phyloP scores from a whole-genome alignment of 2,888 invertebrate species.

The Mantis religiosa region DNA sequence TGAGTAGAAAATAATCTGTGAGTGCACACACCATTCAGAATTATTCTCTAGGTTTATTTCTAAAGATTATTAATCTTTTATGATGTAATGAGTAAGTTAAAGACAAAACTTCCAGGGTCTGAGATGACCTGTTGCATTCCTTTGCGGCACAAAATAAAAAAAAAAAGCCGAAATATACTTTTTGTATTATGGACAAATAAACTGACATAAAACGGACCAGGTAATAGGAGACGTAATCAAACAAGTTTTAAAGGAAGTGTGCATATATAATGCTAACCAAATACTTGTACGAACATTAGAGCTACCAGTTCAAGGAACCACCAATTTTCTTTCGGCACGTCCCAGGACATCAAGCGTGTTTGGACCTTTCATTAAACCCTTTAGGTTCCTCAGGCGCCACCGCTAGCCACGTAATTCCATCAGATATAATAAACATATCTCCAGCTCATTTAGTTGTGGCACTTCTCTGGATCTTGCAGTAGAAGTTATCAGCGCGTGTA shows the following conservation, averaged over 20 bases:
- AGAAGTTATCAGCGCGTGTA: not conserved
- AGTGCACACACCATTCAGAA: no score
- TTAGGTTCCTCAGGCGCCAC: not conserved
- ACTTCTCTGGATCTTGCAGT: not conserved
- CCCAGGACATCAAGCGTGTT: not conserved
- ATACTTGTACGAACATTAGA: not conserved
- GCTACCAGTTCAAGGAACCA: not conserved
- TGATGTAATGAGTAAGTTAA: no score
- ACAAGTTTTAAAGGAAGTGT: not conserved
- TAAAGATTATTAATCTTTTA: no score
- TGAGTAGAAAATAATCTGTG: no score
- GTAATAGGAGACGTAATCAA: not conserved
- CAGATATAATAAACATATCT: not conserved
- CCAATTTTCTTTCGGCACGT: not conserved
- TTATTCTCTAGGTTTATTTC: no score
- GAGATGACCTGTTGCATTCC: no score
- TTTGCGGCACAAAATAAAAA: no score
- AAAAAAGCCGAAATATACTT: no score
- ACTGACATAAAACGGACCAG: no score
- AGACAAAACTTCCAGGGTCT: no score
- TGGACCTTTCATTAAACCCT: not conserved
- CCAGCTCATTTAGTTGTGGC: not conserved
- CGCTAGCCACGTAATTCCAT: not conserved
- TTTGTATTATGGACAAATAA: no score
- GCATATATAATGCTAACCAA: not conserved